phyloP scores from a whole-genome alignment of 37 sponge, comb jelly and placozoan genomes.

The Trichoplax adhaerens region DNA sequence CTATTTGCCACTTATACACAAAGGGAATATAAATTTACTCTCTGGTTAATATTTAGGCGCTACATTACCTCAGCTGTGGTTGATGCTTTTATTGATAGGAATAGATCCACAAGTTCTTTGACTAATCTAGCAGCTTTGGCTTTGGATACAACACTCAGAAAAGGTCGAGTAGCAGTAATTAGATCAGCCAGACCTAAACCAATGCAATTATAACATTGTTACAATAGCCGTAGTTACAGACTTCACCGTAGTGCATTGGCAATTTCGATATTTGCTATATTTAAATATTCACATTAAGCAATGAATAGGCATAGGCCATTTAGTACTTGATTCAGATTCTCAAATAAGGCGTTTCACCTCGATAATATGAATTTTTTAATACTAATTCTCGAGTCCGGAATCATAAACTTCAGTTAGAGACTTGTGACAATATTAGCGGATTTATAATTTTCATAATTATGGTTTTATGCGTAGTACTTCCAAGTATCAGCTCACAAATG shows the following conservation, averaged over 20 bases:
- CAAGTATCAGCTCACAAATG: too few relatives aligned
- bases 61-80: conserved; percentile 39
- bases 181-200: conserved; percentile 55
- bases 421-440: too few relatives aligned
- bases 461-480: too few relatives aligned
- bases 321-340: background rate
- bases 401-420: too few relatives aligned
- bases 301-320: background rate
- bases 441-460: too few relatives aligned
- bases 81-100: conserved; percentile 51
- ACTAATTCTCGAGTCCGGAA: too few relatives aligned
- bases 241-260: too few relatives aligned
- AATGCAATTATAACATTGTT: background rate
- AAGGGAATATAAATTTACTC: background rate
- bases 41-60: too few relatives aligned
- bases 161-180: conserved; percentile 31
- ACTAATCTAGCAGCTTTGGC: conserved; percentile 93
- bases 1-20: background rate
- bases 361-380: background rate
- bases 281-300: background rate
- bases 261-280: too few relatives aligned
- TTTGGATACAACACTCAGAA: conserved; percentile 64
- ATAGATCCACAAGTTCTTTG: conserved; percentile 68
- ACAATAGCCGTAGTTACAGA: too few relatives aligned
- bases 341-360: background rate